Conservation (phyloP, 2,888 invertebrate species). For the Scotopteryx bipunctaria region DNA sequence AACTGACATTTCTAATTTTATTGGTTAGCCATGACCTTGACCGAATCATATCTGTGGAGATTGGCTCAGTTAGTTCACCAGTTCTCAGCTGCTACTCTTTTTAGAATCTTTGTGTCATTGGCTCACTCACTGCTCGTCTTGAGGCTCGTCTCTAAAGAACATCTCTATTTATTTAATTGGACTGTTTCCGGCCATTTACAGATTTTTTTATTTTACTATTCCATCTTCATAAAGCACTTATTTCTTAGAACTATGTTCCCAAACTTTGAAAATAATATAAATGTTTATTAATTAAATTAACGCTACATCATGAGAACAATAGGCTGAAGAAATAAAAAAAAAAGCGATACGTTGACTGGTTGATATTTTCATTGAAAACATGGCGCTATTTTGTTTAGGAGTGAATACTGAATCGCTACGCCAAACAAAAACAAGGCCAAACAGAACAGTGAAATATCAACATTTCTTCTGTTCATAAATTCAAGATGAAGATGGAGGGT, state of each 20-base stretch:
- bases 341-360: no score
- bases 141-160: slow-evolving; percentile 19
- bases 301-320: no score
- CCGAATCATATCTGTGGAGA: slow-evolving; percentile 17
- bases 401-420: not conserved
- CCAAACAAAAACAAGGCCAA: not conserved
- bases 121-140: no score
- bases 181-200: not conserved
- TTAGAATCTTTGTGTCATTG: not conserved
- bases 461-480: not conserved
- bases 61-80: not conserved
- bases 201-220: not conserved
- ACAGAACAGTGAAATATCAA: not conserved
- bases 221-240: not conserved
- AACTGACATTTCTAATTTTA: slow-evolving; percentile 40
- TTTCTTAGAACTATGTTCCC: no score
- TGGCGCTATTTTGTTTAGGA: slow-evolving; percentile 8
- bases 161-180: not conserved
- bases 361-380: slow-evolving; percentile 2
- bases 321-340: no score
- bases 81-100: no score
- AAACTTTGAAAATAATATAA: no score
- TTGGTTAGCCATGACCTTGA: slow-evolving; percentile 49
- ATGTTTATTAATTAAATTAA: not conserved
- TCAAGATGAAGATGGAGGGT: slow-evolving; percentile 71